phyloP scores from a whole-genome alignment of 2,888 invertebrate genomes.

The Microctonus aethiopoides region DNA sequence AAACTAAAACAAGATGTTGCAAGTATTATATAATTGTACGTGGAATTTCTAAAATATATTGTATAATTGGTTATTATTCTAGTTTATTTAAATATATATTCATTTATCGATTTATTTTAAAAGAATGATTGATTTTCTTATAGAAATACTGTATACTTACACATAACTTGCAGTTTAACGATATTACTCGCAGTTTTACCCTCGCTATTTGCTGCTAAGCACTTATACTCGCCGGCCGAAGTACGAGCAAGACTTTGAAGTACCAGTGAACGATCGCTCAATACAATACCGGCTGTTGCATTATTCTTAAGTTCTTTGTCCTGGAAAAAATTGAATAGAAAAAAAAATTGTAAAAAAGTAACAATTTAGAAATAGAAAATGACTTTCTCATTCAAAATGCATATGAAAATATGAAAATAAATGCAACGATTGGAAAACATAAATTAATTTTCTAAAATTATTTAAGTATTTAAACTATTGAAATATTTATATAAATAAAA shows the following conservation, averaged over 20 bases:
- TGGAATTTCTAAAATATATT: too few species aligned
- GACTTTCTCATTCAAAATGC: too few species aligned
- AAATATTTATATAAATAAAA: too few species aligned
- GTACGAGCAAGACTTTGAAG: conserved; percentile 85
- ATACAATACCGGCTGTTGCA: conserved; percentile 82
- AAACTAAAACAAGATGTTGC: too few species aligned
- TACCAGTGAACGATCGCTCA: conserved; percentile 88
- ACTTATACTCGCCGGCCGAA: conserved; percentile 89
- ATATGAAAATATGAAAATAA: too few species aligned
- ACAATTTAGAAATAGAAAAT: background rate
- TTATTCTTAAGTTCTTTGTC: conserved; percentile 86
- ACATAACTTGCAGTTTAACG: conserved; percentile 69
- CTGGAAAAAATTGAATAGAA: conserved; percentile 72
- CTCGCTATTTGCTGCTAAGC: conserved; percentile 86
- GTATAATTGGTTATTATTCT: too few species aligned
- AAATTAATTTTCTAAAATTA: too few species aligned
- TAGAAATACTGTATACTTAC: conserved; percentile 62
- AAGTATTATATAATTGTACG: too few species aligned
- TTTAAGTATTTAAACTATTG: too few species aligned
- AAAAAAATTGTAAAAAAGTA: conserved; percentile 7
- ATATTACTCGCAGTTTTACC: conserved; percentile 74
- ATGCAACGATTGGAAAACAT: too few species aligned
- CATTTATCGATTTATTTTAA: background rate
- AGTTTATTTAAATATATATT: background rate
- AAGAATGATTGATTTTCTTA: too few species aligned